These are phyloP conservation scores for Macaria liturata DNA, from an alignment of 2,888 invertebrate species.

Conservation along the genomic window DNA sequence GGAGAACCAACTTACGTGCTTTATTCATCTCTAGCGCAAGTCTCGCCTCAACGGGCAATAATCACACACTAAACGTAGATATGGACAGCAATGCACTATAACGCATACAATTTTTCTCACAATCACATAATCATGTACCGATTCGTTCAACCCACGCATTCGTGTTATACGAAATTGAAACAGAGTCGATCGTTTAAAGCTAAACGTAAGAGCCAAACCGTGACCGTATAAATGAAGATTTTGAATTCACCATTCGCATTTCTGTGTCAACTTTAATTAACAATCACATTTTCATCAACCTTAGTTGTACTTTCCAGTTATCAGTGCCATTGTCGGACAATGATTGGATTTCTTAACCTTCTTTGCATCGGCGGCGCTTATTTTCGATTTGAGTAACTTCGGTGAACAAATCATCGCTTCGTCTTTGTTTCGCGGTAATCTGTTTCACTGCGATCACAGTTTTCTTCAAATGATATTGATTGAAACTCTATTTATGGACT, in stretches of 20 bases:
- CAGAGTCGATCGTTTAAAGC: conserved; percentile 82
- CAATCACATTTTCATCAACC: conserved; percentile 79
- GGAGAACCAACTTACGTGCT: conserved; percentile 61
- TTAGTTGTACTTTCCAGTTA: conserved; percentile 64
- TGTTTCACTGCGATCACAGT: conserved; percentile 32
- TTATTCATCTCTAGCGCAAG: conserved; percentile 72
- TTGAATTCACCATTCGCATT: conserved; percentile 75
- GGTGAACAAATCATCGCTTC: conserved; percentile 43
- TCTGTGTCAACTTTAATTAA: conserved; percentile 83
- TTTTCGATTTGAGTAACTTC: conserved; percentile 59
- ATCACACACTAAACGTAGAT: conserved; percentile 69
- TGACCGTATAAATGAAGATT: conserved; percentile 81
- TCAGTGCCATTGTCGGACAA: conserved; percentile 63
- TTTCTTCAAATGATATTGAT: conserved; percentile 25
- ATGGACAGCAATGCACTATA: conserved; percentile 62
- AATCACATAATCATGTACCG: conserved; percentile 79
- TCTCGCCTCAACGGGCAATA: conserved; percentile 62
- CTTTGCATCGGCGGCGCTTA: conserved; percentile 56
- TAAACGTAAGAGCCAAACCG: conserved; percentile 77
- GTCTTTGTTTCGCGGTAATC: conserved; percentile 51
- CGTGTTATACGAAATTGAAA: conserved; percentile 82
- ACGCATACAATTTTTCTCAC: conserved; percentile 76
- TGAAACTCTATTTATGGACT: conserved; percentile 19
- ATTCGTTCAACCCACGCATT: conserved; percentile 79
- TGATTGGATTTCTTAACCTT: conserved; percentile 75